A percentile compares a stretch with the other conserved stretches of the same genome.
These are phyloP conservation scores for Catamblyrhynchus diadema DNA, from an alignment of 2,797 vertebrate genomes.

Conservation along the genomic window DNA sequence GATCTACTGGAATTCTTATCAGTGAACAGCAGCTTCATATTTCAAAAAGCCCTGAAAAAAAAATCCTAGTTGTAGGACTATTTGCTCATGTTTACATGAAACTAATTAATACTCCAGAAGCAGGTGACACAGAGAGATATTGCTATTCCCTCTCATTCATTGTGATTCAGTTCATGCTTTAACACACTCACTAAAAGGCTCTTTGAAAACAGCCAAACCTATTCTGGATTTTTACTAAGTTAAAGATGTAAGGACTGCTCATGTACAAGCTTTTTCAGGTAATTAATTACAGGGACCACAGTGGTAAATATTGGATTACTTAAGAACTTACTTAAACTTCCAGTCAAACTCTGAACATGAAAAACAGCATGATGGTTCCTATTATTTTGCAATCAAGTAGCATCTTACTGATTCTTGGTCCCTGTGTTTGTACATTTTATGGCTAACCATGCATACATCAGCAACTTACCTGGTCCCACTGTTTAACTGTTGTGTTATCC, in stretches of 20 bases:
- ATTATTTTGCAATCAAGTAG: neutral
- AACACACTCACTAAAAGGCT: neutral
- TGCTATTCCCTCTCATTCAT: neutral
- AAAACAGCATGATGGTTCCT: neutral
- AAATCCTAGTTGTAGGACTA: neutral
- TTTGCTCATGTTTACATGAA: neutral
- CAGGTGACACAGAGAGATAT: neutral
- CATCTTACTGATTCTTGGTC: neutral
- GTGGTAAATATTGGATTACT: neutral
- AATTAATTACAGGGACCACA: neutral
- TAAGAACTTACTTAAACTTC: neutral
- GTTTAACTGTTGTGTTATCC: neutral
- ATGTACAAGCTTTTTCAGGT: neutral
- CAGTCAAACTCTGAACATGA: neutral
- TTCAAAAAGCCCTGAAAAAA: neutral
- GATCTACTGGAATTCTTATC: slow-evolving; percentile 9
- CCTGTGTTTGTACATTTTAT: neutral
- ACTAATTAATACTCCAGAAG: neutral
- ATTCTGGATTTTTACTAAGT: neutral
- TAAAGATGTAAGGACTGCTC: neutral
- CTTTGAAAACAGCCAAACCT: neutral
- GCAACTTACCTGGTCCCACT: neutral
- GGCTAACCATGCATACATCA: neutral
- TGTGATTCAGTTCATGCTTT: neutral
- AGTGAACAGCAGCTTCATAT: neutral